Conservation (phyloP, 2,888 invertebrate species). For the Lydus trimaculatus region DNA sequence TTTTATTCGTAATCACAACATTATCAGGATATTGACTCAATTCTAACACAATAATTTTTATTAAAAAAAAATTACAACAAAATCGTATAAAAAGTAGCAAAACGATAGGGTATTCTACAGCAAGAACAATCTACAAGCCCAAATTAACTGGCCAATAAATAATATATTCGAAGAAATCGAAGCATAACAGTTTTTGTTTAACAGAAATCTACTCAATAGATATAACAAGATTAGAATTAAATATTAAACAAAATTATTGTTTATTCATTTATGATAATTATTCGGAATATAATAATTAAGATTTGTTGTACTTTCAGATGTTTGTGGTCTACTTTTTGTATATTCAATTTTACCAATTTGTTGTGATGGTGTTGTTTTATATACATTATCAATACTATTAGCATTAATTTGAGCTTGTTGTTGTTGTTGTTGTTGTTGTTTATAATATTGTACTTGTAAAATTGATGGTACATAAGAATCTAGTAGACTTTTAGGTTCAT, state of each 20-base stretch:
- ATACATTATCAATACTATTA: constrained; percentile 17
- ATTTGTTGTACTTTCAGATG: constrained; percentile 20
- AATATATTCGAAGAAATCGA: background rate
- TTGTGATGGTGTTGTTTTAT: constrained; percentile 18
- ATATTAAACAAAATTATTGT: constrained; percentile 28
- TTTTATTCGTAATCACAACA: constrained; percentile 22
- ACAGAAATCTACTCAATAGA: background rate
- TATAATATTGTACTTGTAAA: constrained; percentile 54
- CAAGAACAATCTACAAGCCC: background rate
- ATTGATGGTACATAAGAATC: constrained; percentile 63
- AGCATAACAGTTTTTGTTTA: background rate
- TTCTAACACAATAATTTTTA: background rate
- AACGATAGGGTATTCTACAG: background rate
- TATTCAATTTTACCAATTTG: constrained; percentile 22
- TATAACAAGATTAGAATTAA: background rate
- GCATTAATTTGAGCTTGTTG: constrained; percentile 37
- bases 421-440: constrained; percentile 44
- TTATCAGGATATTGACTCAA: too few species aligned
- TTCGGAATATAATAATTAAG: constrained; percentile 23
- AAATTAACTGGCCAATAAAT: constrained; percentile 7
- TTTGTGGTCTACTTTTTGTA: constrained; percentile 13
- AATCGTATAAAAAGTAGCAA: background rate
- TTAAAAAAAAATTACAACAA: background rate
- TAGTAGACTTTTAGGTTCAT: constrained; percentile 61
- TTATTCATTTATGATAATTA: constrained; percentile 19